phyloP scores from a whole-genome alignment of 2,888 invertebrate genomes.

The Trileptium ribeirensis region DNA sequence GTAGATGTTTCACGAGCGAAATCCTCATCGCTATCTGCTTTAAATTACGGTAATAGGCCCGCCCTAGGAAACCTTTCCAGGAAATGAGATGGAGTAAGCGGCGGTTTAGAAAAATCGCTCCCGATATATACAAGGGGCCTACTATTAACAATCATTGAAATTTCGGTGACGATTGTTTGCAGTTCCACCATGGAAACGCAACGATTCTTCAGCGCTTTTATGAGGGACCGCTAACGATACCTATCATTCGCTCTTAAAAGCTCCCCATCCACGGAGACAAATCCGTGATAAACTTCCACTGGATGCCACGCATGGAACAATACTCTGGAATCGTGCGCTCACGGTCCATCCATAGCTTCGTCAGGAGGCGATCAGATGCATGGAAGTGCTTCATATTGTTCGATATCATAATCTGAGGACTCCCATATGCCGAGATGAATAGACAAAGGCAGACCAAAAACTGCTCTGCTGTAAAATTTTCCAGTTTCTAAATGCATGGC shows the following conservation, averaged over 20 bases:
- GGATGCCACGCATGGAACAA: background rate
- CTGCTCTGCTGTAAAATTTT: conserved; percentile 39
- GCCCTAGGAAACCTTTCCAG: background rate
- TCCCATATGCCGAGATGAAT: conserved; percentile 47
- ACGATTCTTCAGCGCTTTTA: background rate
- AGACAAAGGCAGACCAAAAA: conserved; percentile 47
- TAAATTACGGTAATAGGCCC: background rate
- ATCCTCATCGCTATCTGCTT: background rate
- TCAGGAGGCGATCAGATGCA: background rate
- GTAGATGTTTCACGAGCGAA: background rate
- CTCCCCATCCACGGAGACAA: background rate
- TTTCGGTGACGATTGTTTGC: background rate
- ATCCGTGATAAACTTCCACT: conserved; percentile 9
- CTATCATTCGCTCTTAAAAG: background rate
- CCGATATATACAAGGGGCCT: background rate
- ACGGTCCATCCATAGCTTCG: background rate
- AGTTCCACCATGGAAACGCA: background rate
- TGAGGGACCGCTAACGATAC: background rate
- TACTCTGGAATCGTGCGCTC: background rate
- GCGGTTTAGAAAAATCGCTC: background rate
- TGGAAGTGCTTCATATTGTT: conserved; percentile 53
- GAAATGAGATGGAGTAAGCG: background rate
- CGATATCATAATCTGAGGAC: conserved; percentile 45
- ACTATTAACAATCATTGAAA: background rate
- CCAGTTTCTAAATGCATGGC: conserved; percentile 18